A percentile compares a stretch with the other conserved stretches of the same genome.
Conservation (phyloP, 2,888 invertebrate genomes). For the Hirtodrosophila histrioides region DNA sequence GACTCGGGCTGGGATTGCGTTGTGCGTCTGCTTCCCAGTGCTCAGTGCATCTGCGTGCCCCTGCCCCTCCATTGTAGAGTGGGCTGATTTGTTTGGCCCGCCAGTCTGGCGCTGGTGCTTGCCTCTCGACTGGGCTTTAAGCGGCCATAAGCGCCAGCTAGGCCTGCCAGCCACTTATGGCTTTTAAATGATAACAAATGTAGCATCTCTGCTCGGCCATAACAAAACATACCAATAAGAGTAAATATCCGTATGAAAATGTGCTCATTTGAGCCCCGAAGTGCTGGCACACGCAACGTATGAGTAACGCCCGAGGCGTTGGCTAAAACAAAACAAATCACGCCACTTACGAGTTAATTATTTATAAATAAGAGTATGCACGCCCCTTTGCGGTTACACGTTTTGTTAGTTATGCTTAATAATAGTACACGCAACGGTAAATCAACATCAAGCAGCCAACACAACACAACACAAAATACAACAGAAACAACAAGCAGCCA, state of each 20-base stretch:
- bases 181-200: constrained; percentile 77
- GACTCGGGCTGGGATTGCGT: constrained; percentile 66
- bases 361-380: constrained; percentile 46
- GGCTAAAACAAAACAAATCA: constrained; percentile 52
- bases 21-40: constrained; percentile 68
- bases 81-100: constrained; percentile 24
- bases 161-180: constrained; percentile 64
- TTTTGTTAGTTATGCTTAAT: constrained; percentile 62
- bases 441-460: constrained; percentile 32
- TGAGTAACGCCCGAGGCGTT: constrained; percentile 59
- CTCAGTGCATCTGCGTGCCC: not conserved
- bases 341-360: constrained; percentile 52
- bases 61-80: not conserved
- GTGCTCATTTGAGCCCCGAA: constrained; percentile 31
- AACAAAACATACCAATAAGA: not conserved
- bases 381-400: constrained; percentile 50
- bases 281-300: constrained; percentile 61
- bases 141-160: constrained; percentile 61
- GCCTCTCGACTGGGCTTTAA: constrained; percentile 52
- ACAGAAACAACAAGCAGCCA: constrained; percentile 21
- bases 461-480: constrained; percentile 18
- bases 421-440: constrained; percentile 59
- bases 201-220: constrained; percentile 40
- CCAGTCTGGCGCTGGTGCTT: constrained; percentile 26
- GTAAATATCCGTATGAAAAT: constrained; percentile 6